phyloP scores from a whole-genome alignment of 1,140 invertebrate genomes.

The Drosophila persimilis region DNA sequence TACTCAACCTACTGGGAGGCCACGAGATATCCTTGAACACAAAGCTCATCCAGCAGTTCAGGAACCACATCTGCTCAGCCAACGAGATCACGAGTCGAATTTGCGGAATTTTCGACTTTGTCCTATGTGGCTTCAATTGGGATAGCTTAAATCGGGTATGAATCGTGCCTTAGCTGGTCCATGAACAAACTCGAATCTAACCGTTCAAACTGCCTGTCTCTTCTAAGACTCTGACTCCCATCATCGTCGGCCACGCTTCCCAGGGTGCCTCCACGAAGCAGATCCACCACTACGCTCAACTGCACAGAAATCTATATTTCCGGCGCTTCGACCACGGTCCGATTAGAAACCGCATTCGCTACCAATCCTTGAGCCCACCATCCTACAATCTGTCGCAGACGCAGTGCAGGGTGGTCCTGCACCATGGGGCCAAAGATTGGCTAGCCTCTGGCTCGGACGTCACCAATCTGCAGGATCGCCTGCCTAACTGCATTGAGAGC shows the following conservation, averaged over 20 bases:
- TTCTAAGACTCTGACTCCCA: conserved; percentile 32
- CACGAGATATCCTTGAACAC: conserved; percentile 12
- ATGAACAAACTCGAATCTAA: not conserved
- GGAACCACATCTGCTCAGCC: conserved; percentile 19
- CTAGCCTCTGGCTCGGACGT: conserved; percentile 12
- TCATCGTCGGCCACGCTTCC: conserved; percentile 41
- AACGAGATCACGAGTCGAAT: conserved; percentile 13
- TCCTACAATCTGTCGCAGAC: conserved; percentile 36
- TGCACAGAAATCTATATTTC: conserved; percentile 2
- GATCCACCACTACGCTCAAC: conserved; percentile 47
- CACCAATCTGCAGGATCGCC: not conserved
- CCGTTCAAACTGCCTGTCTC: not conserved
- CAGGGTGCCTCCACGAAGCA: conserved; percentile 44
- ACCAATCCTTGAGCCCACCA: not conserved
- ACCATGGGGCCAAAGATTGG: conserved; percentile 42
- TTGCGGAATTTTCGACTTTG: conserved; percentile 49
- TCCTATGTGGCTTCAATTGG: conserved; percentile 52
- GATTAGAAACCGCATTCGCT: conserved; percentile 8
- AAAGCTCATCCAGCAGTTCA: conserved; percentile 23
- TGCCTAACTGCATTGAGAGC: conserved; percentile 43
- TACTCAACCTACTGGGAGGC: conserved; percentile 40
- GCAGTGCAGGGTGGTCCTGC: conserved; percentile 18
- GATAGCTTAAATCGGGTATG: conserved; percentile 35
- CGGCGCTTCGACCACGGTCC: conserved; percentile 21
- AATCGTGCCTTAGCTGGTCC: too few species aligned